phyloP scores from a whole-genome alignment of 2,888 invertebrate species.

The Pseudoips prasinana region DNA sequence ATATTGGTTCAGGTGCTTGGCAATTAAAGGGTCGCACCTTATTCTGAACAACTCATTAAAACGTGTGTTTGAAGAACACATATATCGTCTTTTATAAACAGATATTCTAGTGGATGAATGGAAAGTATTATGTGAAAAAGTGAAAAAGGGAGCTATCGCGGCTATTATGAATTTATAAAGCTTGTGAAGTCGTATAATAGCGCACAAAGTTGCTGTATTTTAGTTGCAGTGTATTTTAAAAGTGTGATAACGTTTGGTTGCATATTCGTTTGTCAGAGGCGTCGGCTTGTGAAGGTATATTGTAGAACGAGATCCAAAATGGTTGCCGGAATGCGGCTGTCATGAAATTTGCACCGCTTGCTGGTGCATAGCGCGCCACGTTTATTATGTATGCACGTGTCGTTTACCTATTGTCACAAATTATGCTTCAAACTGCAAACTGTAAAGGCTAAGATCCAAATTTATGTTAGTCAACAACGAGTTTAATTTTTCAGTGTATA shows the following conservation, averaged over 20 bases:
- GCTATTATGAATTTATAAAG: too few relatives aligned
- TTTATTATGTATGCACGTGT: conserved; percentile 30
- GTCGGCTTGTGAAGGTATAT: conserved; percentile 23
- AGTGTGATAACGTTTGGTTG: conserved; percentile 23
- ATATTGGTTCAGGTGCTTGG: conserved; percentile 8
- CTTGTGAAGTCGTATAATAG: too few relatives aligned
- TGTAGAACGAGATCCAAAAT: conserved; percentile 18
- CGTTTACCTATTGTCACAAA: conserved; percentile 26
- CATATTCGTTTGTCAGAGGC: conserved; percentile 27
- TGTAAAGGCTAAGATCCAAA: too few relatives aligned
- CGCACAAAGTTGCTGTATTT: conserved; percentile 7
- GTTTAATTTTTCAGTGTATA: too few relatives aligned
- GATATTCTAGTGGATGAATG: too few relatives aligned
- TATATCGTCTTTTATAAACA: too few relatives aligned
- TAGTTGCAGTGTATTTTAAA: conserved; percentile 15
- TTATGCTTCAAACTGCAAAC: conserved; percentile 15
- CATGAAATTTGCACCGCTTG: conserved; percentile 39
- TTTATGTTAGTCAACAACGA: too few relatives aligned
- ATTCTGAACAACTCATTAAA: not conserved
- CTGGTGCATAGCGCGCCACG: conserved; percentile 25
- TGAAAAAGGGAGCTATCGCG: too few relatives aligned
- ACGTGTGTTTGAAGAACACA: too few relatives aligned
- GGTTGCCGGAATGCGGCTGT: conserved; percentile 25
- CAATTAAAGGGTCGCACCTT: conserved; percentile 4
- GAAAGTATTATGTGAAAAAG: too few relatives aligned